phyloP scores from a whole-genome alignment of 2,888 invertebrate genomes.

The Polyploca ridens region DNA sequence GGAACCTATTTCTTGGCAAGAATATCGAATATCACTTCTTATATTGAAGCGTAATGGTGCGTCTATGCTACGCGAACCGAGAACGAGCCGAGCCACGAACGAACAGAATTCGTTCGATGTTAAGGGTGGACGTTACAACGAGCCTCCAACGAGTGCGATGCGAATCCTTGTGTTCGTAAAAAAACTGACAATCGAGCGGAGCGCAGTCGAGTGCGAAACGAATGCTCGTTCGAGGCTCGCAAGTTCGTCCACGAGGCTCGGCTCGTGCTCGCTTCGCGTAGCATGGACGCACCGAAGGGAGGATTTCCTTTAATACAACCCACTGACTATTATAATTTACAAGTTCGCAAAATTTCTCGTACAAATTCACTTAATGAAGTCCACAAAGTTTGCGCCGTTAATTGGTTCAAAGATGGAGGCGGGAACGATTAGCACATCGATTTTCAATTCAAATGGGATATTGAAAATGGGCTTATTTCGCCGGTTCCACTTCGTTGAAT shows the following conservation, averaged over 20 bases:
- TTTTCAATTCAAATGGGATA: conserved; percentile 34
- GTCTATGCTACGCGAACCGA: too few relatives aligned
- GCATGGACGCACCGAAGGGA: too few relatives aligned
- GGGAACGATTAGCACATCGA: conserved; percentile 43
- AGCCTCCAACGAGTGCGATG: too few relatives aligned
- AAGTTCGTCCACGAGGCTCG: too few relatives aligned
- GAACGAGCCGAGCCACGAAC: too few relatives aligned
- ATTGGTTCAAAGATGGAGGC: conserved; percentile 36
- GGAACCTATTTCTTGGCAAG: conserved; percentile 4
- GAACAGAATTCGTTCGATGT: too few relatives aligned
- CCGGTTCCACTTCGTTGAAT: conserved; percentile 17
- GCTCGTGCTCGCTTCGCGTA: too few relatives aligned
- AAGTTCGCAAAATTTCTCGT: conserved; percentile 12
- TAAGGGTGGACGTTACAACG: too few relatives aligned
- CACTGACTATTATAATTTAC: background rate
- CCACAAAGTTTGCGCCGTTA: conserved; percentile 40
- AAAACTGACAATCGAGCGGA: too few relatives aligned
- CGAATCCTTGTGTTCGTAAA: too few relatives aligned
- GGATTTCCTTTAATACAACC: background rate
- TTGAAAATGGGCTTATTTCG: conserved; percentile 30
- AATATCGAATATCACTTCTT: conserved; percentile 7
- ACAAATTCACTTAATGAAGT: conserved; percentile 42
- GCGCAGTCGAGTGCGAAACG: too few relatives aligned
- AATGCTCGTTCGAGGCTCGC: too few relatives aligned
- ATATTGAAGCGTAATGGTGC: conserved; percentile 3